A percentile compares a stretch with the other conserved stretches of the same genome.
phyloP scores from a whole-genome alignment of 2,113 vertebrate species.

The Chlorodrepanis virens region DNA sequence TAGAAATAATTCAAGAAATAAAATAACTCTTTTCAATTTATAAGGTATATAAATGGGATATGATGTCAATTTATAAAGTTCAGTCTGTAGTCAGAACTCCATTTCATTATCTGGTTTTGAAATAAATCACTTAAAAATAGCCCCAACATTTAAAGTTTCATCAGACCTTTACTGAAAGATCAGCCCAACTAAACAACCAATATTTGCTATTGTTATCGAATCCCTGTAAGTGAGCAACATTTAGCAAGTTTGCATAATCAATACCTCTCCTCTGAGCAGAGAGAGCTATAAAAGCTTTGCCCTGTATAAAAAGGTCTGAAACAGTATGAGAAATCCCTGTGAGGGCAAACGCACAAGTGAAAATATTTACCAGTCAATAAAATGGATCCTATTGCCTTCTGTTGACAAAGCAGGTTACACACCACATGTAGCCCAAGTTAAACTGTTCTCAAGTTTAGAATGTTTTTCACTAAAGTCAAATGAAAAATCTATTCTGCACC shows the following conservation, averaged over 20 bases:
- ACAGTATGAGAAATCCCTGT: not conserved
- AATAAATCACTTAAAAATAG: conserved; percentile 5
- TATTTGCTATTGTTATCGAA: not conserved
- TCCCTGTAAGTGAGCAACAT: conserved; percentile 9
- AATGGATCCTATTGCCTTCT: not conserved
- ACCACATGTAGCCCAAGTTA: not conserved
- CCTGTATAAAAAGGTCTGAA: not conserved
- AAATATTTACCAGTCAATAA: conserved; percentile 55
- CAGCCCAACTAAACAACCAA: not conserved
- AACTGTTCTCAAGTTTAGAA: not conserved
- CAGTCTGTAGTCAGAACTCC: not conserved
- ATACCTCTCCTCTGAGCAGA: not conserved
- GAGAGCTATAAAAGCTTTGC: not conserved
- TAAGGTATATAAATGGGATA: not conserved
- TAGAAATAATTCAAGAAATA: not conserved
- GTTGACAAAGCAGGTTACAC: not conserved
- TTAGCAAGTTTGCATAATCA: conserved; percentile 41
- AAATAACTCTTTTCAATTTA: not conserved
- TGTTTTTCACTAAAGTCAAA: not conserved
- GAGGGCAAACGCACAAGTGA: not conserved
- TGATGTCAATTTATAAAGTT: not conserved
- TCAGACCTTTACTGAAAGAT: conserved; percentile 4
- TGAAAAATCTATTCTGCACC: not conserved
- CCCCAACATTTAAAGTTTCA: not conserved
- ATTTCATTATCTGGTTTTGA: not conserved